phyloP scores from a whole-genome alignment of 2,797 vertebrate species.

The Pangasius mekongensis region DNA sequence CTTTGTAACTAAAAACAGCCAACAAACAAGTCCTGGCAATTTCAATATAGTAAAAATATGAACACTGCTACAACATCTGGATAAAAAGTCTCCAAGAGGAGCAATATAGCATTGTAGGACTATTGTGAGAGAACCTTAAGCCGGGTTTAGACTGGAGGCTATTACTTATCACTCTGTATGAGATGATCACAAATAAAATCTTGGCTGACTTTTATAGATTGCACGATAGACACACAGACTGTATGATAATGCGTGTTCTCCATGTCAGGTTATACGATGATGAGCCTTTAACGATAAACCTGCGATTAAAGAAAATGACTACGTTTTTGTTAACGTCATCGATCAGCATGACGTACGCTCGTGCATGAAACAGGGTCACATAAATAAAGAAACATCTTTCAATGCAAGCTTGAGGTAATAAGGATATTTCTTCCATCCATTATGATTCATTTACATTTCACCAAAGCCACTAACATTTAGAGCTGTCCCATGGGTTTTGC shows the following conservation, averaged over 20 bases:
- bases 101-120: neutral
- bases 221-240: neutral
- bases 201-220: neutral
- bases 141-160: neutral
- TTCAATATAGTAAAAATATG: neutral
- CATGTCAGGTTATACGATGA: neutral
- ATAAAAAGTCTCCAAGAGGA: neutral
- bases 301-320: neutral
- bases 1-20: neutral
- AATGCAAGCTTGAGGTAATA: neutral
- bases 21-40: neutral
- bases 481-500: neutral
- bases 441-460: neutral
- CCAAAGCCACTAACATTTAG: neutral
- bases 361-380: neutral
- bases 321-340: neutral
- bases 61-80: neutral
- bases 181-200: neutral
- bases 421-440: neutral
- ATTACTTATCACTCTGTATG: neutral
- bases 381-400: neutral
- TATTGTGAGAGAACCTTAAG: neutral
- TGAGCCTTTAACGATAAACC: neutral
- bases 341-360: neutral
- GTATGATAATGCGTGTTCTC: neutral